Evolutionary conservation across 2,797 vertebrate genomes (phyloP), one percentile per base, ranked within the genome.

Genomic region (Ctenochaetus hawaiiensis): DNA sequence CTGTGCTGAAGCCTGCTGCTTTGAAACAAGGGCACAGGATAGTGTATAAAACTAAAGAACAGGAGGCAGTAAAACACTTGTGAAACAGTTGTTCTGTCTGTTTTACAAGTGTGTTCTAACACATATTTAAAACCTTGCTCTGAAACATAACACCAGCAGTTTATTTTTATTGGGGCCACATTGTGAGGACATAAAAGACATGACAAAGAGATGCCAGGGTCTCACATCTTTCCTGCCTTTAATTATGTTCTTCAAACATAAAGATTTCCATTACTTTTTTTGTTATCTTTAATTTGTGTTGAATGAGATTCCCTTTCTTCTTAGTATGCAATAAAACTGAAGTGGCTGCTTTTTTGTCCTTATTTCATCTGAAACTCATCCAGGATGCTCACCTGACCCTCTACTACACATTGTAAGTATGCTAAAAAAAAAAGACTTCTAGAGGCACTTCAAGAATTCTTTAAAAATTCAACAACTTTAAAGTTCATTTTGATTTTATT

Each of bases 401-500:
- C 45, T 49, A n/a, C 16, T 18, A 45, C 11, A 39, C 51, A 48
- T 47, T 10, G 51, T 63, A 23, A 62, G 65, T 34, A 4, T 57
- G 48, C 45, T 9, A 54, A 26, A 17, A 49, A 49, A 49, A 49
- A 60, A 63, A 53, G 0, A 52, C 26, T 65, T 52, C 3, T 12
- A 22, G 14, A 20, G 56, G 41, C 62, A 58, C 44, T 60, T 23
- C 45, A 5, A 22, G 18, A 71, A 57, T 63, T 41, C 12, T 23
- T 67, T 0, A 6, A 20, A 53, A 72, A 72, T 72, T 60, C 51
- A 20, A 22, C 17, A 58, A 53, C 39, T 67, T n/a, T 39, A 63
- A 49, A 63, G 63, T 72, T 72, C 37, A 61, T 76, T 77, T 62
- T 22, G 20, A 82, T 64, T 67, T 78, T 53, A 73, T 66, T 53